A percentile compares a stretch with the other conserved stretches of the same genome.
Evolutionary conservation across 2,113 vertebrate species (phyloP).

Genomic region (Ciconia boyciana): DNA sequence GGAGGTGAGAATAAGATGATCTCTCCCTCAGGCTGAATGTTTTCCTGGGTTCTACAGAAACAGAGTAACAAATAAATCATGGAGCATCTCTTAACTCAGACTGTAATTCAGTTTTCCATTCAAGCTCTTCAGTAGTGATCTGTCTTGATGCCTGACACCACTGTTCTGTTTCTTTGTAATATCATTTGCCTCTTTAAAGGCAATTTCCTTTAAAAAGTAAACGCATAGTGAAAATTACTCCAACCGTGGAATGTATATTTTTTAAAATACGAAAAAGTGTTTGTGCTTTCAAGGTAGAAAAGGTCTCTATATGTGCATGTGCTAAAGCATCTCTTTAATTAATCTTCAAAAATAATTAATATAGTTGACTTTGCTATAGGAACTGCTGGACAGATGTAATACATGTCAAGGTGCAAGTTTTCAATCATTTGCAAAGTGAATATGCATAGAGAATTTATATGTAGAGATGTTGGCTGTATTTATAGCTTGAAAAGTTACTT

Average conservation of each 20-base stretch:
- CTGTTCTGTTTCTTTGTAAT: not conserved
- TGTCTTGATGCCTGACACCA: not conserved
- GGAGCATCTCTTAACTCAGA: not conserved
- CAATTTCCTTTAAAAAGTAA: slow-evolving; percentile 4
- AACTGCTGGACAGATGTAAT: not conserved
- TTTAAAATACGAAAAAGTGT: not conserved
- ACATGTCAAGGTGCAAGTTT: not conserved
- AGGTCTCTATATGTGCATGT: not conserved
- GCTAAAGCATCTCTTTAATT: not conserved
- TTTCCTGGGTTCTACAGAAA: not conserved
- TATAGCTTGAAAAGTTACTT: not conserved
- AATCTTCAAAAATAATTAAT: not conserved
- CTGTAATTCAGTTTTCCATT: slow-evolving; percentile 32
- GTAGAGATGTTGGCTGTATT: not conserved
- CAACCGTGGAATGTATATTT: not conserved
- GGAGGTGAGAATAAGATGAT: not conserved
- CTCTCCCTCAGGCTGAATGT: slow-evolving; percentile 7
- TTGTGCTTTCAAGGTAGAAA: not conserved
- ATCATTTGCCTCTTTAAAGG: not conserved
- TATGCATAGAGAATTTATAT: not conserved
- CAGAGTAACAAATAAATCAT: slow-evolving; percentile 2
- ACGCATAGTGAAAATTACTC: not conserved
- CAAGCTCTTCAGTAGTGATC: not conserved
- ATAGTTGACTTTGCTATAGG: not conserved
- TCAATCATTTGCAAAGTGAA: not conserved